Base-by-base conservation (phyloP, 2,888 invertebrate genomes). In the Trilocha varians region DNA sequence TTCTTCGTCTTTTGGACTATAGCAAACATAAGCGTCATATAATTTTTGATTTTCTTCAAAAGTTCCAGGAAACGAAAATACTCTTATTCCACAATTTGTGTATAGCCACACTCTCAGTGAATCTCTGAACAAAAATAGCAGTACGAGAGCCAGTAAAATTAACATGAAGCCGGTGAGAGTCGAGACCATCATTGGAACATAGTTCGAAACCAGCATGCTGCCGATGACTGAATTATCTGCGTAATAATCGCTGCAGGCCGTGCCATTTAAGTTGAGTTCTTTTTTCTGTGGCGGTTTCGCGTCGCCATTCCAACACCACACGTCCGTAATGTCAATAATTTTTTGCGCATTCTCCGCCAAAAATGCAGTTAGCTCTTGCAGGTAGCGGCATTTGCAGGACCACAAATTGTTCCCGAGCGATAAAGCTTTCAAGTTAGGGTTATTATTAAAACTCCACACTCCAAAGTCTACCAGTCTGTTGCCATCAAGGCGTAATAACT, bases 21-120 rank as follows among this genome's bases (percentile, higher is more conserved):
- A 98, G 62, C 96, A 91, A 11, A 98, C 93, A 71, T 97, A 97
- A 38, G 95, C 96, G 70, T 98, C 97, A 78, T 95, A 97, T 18
- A 94, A 86, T 62, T 95, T 94, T 62, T 95, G 94, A 47, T 91
- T 89, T 60, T 94, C 94, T 70, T 94, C 95, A 66, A 88, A 91
- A 11, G 88, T 85, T 34, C 90, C 88, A 2, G 90, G 87, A 42
- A 91, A 91, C 6, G 92, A 89, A 71, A 94, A 94, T 49, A 96
- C 88, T 52, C 95, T 87, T 34, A 95, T 90, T 1, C 95, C 96
- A 79, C 95, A 96, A 55, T 93, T 91, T 42, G 94, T 93, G 66
- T 94, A 95, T 13, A 95, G 86, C 95, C 95, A 96, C 55, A 95
- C 92, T 62, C 94, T 89, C 43, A 96, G 89, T 35, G 94, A 91